Percentiles rank a stretch among this genome's conserved stretches.
These are phyloP conservation scores for Oxyruncus cristatus DNA, from an alignment of 2,113 vertebrate genomes.

Conservation along the genomic window DNA sequence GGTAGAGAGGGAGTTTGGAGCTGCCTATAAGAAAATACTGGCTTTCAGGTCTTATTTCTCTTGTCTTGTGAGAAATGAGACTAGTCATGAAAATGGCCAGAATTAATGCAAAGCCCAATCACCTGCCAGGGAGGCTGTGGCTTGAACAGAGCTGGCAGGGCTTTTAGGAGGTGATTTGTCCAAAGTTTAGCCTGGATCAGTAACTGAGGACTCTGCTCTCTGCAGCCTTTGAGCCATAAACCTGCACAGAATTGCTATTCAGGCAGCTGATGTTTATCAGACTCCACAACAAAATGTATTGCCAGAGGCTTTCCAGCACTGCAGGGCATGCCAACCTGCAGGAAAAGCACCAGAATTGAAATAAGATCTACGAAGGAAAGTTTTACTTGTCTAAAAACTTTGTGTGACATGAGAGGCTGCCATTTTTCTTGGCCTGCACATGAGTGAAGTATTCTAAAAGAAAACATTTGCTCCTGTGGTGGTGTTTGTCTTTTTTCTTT, in stretches of 20 bases:
- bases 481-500: neutral
- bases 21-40: neutral
- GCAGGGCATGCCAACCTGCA: neutral
- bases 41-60: neutral
- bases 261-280: neutral
- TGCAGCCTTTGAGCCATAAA: neutral
- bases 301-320: slow-evolving; percentile 22
- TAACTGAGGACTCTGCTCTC: neutral
- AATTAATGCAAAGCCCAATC: neutral
- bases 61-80: neutral
- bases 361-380: neutral
- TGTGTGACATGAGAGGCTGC: neutral
- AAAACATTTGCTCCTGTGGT: neutral
- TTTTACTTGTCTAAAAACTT: neutral
- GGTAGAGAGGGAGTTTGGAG: neutral
- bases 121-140: neutral
- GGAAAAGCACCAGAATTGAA: neutral
- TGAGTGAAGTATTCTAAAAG: neutral
- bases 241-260: neutral
- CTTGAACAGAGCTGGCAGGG: neutral
- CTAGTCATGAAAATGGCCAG: neutral
- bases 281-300: neutral
- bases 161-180: neutral
- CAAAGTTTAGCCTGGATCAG: neutral
- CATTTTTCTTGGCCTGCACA: neutral